Conservation (phyloP, 64 coral and sea anemone genomes). For the Trachythela sp. region DNA sequence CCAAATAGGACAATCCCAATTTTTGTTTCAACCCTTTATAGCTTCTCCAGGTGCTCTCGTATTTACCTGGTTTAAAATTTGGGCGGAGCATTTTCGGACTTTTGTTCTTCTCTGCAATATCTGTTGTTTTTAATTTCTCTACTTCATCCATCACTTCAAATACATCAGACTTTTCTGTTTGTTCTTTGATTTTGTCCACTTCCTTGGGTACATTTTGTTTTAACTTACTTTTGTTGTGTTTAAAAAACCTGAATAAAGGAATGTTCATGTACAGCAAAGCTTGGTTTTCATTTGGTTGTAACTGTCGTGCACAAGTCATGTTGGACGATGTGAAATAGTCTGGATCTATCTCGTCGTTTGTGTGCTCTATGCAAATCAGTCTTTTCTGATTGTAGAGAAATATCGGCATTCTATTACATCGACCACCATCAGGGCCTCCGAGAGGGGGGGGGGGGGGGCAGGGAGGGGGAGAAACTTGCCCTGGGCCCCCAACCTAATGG, state of each 20-base stretch:
- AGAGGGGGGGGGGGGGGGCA: too few species aligned
- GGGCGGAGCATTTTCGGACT: background rate
- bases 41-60: background rate
- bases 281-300: background rate
- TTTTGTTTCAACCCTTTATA: background rate
- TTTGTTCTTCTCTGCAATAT: background rate
- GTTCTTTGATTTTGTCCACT: background rate
- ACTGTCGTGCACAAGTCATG: background rate
- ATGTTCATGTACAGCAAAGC: background rate
- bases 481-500: too few species aligned
- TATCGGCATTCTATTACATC: too few species aligned
- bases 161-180: background rate
- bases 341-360: too few species aligned
- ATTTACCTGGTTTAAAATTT: background rate
- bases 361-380: too few species aligned
- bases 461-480: too few species aligned
- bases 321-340: too few species aligned
- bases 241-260: background rate
- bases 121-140: background rate
- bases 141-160: background rate
- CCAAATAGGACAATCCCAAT: background rate
- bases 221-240: background rate
- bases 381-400: too few species aligned
- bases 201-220: background rate
- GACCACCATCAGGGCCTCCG: too few species aligned